Percentiles rank a stretch among this genome's conserved stretches.
Evolutionary conservation across 1,140 invertebrate genomes (phyloP).

Genomic region (Aphaenogaster ashmeadi): DNA sequence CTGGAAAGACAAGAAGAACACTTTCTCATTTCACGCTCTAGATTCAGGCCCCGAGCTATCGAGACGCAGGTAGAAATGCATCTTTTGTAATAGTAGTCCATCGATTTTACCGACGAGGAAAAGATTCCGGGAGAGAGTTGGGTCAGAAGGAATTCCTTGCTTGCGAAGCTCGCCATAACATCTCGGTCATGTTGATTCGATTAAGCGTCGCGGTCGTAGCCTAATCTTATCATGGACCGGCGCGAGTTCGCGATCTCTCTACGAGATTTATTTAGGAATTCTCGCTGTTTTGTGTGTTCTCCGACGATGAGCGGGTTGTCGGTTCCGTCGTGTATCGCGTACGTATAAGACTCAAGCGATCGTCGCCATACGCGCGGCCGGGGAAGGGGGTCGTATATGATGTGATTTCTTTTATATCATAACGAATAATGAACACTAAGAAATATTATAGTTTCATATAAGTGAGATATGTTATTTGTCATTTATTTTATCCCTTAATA

Average conservation of each 20-base stretch:
- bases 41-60: conserved; percentile 17
- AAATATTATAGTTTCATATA: conserved; percentile 88
- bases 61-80: not conserved
- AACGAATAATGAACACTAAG: conserved; percentile 87
- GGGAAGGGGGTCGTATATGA: conserved; percentile 84
- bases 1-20: not conserved
- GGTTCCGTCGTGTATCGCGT: conserved; percentile 4
- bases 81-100: not conserved
- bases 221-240: conserved; percentile 81
- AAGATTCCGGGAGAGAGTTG: conserved; percentile 18
- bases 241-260: conserved; percentile 28
- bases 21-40: conserved; percentile 15
- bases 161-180: conserved; percentile 48
- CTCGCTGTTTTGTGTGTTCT: not conserved
- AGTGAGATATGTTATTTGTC: conserved; percentile 87
- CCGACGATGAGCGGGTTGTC: not conserved
- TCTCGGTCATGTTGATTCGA: conserved; percentile 79
- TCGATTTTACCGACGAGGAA: conserved; percentile 18
- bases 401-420: conserved; percentile 88
- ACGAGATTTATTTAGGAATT: not conserved
- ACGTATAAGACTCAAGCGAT: conserved; percentile 65
- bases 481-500: conserved; percentile 88
- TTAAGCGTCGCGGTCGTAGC: conserved; percentile 84
- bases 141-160: conserved; percentile 35
- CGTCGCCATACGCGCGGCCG: conserved; percentile 74